A percentile compares a stretch with the other conserved stretches of the same genome.
These are phyloP conservation scores for Salticus scenicus DNA, from an alignment of 2,888 invertebrate genomes.

Conservation along the genomic window DNA sequence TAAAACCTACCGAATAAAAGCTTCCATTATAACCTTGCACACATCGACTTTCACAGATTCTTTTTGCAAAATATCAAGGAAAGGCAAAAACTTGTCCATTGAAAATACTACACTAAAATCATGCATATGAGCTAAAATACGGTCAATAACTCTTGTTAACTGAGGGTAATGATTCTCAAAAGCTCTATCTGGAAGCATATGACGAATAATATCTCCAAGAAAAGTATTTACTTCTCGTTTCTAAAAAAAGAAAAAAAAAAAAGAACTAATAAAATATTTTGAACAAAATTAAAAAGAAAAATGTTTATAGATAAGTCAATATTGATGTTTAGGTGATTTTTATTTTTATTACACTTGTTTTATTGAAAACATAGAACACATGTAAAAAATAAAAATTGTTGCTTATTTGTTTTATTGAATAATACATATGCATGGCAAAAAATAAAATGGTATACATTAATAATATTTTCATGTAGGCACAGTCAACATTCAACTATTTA, in stretches of 20 bases:
- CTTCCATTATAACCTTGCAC: constrained; percentile 85
- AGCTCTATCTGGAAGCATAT: constrained; percentile 84
- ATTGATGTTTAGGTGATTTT: too few relatives aligned
- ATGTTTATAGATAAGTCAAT: too few relatives aligned
- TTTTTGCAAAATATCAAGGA: constrained; percentile 91
- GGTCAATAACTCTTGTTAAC: constrained; percentile 85
- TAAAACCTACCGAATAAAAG: constrained; percentile 74
- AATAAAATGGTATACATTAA: too few relatives aligned
- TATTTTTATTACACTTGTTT: too few relatives aligned
- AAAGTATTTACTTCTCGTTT: constrained; percentile 88
- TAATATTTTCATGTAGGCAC: too few relatives aligned
- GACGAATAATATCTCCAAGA: constrained; percentile 89
- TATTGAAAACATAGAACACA: too few relatives aligned
- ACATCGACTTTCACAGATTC: constrained; percentile 88
- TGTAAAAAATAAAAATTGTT: too few relatives aligned
- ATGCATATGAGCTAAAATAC: constrained; percentile 84
- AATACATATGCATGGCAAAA: too few relatives aligned
- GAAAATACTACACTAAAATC: constrained; percentile 88
- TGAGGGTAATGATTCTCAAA: constrained; percentile 88
- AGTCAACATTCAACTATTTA: too few relatives aligned
- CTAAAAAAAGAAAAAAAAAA: constrained; percentile 77
- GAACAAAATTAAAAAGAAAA: constrained; percentile 30
- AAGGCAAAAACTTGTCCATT: constrained; percentile 92
- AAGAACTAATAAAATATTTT: neutral
- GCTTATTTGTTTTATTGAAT: too few relatives aligned